Evolutionary conservation across 2,113 vertebrate species (phyloP), one percentile per base, ranked within the genome.

Genomic region (Gulo gulo): DNA sequence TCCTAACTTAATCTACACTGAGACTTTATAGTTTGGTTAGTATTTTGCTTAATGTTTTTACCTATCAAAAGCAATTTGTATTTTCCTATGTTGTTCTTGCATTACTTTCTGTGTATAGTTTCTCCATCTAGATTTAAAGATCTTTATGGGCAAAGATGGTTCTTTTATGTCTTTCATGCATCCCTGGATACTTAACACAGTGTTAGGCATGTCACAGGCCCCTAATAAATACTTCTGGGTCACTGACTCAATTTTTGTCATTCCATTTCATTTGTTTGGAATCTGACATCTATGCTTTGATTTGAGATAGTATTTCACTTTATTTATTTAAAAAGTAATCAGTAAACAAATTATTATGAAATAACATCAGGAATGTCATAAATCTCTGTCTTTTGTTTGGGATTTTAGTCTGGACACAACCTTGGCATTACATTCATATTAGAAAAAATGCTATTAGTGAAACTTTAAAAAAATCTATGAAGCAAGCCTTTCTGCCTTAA

Each of bases 271-370:
- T 61, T 95, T 90, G 39, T 67, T 97, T 96, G 74, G 39, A 95
- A 94, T 95, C 96, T 79, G 78, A 95, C 96, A 16, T 85, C 92
- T 21, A 34, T 92, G 50, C 52, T 88, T 96, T 91, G 34, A 94
- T 95, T 93, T 88, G n/a, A 86, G 73, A 93, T 92, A 88, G 57
- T 45, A 85, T 88, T 96, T 94, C 59, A 63, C 69, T 82, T 80
- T 88, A n/a, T 88, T 97, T 96, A 96, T 87, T 96, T 95, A 93
- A 92, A 97, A 73, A 90, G 94, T 14, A 96, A 85, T 73, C 65
- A 96, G 59, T 89, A 96, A 97, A 95, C 94, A 97, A 93, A 93
- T 45, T 18, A 73, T 82, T 93, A 89, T 88, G n/a, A 95, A 89
- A 95, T 83, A 61, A 24, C 65, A 57, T 67, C 50, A 94, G 52